These are phyloP conservation scores for Hephaestus fuliginosus DNA, from an alignment of 2,797 vertebrate species.

Conservation along the genomic window DNA sequence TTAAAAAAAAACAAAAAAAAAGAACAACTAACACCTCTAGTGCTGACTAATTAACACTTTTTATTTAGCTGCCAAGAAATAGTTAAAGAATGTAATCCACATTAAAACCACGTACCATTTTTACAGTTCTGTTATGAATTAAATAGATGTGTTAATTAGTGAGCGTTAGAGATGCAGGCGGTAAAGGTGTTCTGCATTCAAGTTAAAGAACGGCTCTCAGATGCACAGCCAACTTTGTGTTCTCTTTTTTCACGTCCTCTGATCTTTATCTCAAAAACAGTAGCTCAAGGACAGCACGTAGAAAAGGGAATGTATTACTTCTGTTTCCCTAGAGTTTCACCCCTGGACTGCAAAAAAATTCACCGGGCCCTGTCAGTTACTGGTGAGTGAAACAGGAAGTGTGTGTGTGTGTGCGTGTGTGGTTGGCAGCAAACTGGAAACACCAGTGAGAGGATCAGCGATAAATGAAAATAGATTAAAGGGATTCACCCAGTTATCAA, in stretches of 20 bases:
- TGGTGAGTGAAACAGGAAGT: conserved; percentile 38
- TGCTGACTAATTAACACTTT: no score
- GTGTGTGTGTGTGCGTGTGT: conserved; percentile 2
- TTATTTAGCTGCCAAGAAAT: no score
- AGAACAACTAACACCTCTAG: no score
- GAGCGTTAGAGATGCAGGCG: background rate
- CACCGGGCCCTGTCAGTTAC: conserved; percentile 24
- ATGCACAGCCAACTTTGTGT: background rate
- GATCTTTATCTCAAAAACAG: conserved; percentile 2
- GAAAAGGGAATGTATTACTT: conserved; percentile 30
- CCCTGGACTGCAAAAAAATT: conserved; percentile 25
- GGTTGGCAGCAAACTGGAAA: conserved; percentile 54
- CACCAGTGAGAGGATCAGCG: conserved; percentile 72
- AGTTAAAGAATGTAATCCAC: background rate
- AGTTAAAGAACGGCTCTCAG: background rate
- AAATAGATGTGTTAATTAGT: background rate
- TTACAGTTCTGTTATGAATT: background rate
- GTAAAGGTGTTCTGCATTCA: background rate
- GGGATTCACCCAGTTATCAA: conserved; percentile 85
- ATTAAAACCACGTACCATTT: background rate
- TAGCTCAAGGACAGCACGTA: conserved; percentile 26
- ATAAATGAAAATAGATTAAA: conserved; percentile 84
- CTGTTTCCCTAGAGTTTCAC: conserved; percentile 12
- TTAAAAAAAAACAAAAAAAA: no score
- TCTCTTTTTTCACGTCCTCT: conserved; percentile 1